phyloP scores from a whole-genome alignment of 2,797 vertebrate species.

The Emys orbicularis region DNA sequence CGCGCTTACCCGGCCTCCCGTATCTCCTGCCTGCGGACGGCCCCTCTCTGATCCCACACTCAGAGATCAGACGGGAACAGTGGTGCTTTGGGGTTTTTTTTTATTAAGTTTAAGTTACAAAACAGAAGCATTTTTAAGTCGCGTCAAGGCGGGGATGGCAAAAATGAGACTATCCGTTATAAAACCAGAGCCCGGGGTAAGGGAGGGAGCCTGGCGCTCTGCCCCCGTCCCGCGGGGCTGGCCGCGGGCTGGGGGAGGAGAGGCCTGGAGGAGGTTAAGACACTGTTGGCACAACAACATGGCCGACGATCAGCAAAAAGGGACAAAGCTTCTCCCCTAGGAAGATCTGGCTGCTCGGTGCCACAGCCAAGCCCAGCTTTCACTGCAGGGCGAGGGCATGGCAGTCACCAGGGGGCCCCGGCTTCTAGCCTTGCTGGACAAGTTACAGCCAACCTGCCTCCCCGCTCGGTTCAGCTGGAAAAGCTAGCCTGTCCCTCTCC shows the following conservation, averaged over 20 bases:
- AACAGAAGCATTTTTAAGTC: constrained; percentile 67
- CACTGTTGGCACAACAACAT: constrained; percentile 78
- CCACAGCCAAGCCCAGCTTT: neutral
- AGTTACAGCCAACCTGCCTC: neutral
- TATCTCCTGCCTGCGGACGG: neutral
- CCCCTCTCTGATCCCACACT: neutral
- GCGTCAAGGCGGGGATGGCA: constrained; percentile 49
- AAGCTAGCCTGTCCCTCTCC: constrained; percentile 2
- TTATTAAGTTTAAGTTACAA: constrained; percentile 58
- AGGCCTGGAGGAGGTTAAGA: constrained; percentile 80
- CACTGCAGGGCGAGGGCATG: neutral
- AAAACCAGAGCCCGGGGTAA: constrained; percentile 56
- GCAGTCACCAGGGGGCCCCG: neutral
- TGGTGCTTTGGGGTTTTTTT: constrained; percentile 57
- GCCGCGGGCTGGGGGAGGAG: constrained; percentile 55
- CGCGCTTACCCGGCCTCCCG: too few relatives aligned
- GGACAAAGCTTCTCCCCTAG: neutral
- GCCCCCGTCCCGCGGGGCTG: constrained; percentile 49
- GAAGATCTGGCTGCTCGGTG: neutral
- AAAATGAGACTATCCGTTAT: constrained; percentile 34
- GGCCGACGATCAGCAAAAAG: constrained; percentile 73
- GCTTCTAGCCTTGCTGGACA: neutral
- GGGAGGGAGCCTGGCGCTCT: constrained; percentile 42
- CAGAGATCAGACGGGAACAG: neutral
- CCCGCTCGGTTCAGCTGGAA: neutral